These are phyloP conservation scores for Peromyscus maniculatus DNA, from an alignment of 2,113 vertebrate genomes.

Conservation along the genomic window DNA sequence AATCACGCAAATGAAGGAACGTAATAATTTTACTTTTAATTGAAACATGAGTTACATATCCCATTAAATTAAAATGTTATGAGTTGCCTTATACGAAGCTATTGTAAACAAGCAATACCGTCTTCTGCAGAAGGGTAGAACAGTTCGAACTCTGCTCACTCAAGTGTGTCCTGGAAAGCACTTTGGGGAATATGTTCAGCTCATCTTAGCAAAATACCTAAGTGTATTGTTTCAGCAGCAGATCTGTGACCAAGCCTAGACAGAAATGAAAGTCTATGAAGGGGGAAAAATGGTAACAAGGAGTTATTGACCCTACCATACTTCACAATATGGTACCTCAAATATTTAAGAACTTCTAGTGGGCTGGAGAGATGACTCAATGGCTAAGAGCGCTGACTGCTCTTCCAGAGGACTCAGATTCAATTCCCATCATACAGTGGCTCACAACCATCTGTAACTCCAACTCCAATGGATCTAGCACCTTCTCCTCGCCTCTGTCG, in stretches of 20 bases:
- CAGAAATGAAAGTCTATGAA: not conserved
- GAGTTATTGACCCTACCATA: not conserved
- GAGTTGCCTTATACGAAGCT: conserved; percentile 67
- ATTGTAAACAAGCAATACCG: conserved; percentile 71
- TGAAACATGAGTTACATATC: conserved; percentile 85
- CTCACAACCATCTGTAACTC: not conserved
- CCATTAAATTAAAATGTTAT: conserved; percentile 81
- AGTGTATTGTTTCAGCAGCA: conserved; percentile 1
- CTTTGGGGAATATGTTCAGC: conserved; percentile 12
- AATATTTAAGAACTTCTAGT: not conserved
- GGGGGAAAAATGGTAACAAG: not conserved
- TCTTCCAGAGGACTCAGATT: not conserved
- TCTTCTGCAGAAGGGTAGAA: conserved; percentile 14
- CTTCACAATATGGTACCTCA: not conserved
- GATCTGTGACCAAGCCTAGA: conserved; percentile 50
- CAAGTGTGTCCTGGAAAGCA: conserved; percentile 62
- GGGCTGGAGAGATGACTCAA: not conserved
- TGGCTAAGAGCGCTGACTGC: not conserved
- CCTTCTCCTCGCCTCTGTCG: not conserved
- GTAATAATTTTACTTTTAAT: conserved; percentile 89
- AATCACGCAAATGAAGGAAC: conserved; percentile 83
- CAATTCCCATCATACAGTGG: too few species aligned
- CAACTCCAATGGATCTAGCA: not conserved
- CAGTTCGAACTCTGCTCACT: conserved; percentile 47
- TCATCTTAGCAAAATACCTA: conserved; percentile 39